Evolutionary conservation across 1,140 invertebrate species (phyloP).

Genomic region (Megalonaias nervosa): DNA sequence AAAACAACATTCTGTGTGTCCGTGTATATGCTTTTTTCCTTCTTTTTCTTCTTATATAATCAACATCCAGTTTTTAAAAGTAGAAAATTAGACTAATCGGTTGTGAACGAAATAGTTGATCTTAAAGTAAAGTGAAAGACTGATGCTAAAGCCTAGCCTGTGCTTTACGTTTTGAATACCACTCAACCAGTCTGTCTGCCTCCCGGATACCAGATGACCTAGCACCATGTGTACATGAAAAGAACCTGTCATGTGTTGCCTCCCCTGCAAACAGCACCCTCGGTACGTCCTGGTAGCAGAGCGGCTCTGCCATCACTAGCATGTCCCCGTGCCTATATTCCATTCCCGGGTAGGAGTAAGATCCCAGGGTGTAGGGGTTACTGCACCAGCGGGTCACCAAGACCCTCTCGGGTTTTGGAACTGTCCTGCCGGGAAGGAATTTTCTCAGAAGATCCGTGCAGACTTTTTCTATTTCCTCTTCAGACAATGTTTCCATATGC

Average conservation of each 20-base stretch:
- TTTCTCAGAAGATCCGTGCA: conserved; percentile 8
- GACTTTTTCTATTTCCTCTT: conserved; percentile 17
- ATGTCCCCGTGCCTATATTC: conserved; percentile 9
- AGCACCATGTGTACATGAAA: conserved; percentile 17
- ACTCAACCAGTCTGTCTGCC: conserved; percentile 3
- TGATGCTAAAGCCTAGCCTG: not conserved
- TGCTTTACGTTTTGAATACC: not conserved
- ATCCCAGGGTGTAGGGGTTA: conserved; percentile 14
- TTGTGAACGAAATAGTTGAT: too few relatives aligned
- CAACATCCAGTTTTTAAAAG: too few relatives aligned
- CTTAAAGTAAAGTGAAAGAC: too few relatives aligned
- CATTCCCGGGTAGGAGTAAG: conserved; percentile 10
- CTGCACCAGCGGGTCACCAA: conserved; percentile 21
- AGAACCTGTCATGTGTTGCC: not conserved
- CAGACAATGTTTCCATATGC: conserved; percentile 18
- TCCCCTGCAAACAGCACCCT: conserved; percentile 21
- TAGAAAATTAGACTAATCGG: too few relatives aligned
- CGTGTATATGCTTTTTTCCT: too few relatives aligned
- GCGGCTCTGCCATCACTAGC: conserved; percentile 4
- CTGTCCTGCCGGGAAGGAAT: conserved; percentile 5
- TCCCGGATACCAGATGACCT: conserved; percentile 6
- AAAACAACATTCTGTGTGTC: too few relatives aligned
- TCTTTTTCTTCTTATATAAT: too few relatives aligned
- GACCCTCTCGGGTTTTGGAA: conserved; percentile 4
- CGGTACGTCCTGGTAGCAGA: not conserved